Evolutionary conservation across 2,888 invertebrate genomes (phyloP), one percentile per base, ranked within the genome.

Genomic region (Philopedon plagiatum): DNA sequence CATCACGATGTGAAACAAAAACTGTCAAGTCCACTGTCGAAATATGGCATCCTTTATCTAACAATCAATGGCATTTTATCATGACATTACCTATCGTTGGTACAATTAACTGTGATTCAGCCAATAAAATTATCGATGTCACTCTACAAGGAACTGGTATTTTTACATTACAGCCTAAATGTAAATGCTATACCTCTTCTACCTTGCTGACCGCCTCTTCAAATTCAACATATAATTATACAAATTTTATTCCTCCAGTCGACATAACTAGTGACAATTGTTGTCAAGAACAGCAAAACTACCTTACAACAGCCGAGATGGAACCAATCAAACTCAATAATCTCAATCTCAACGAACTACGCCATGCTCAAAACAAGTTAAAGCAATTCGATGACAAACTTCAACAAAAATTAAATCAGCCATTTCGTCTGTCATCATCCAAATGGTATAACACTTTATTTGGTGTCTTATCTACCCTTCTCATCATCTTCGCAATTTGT

Each of bases 261-360:
- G 34, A 34, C 56, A 65, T 65, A 11, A 21, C 46, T 11, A 21
- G 13, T 41, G 56, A 70, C 32, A 23, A 54, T 19, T 64, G 63
- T 21, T 64, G 54, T 41, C 37, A 37, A 13, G 11, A 54, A 39
- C 34, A 51, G 32, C 63, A 51, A 63, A n/a, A n/a, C n/a, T n/a
- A n/a, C n/a, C 19, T 26, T 26, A 5, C 7, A 7, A 3, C 3
- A 26, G 26, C 26, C 26, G 46, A 72, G 15, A 67, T 60, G 56
- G 49, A 67, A 34, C 9, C 62, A 2, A 67, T 61, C 11, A 58
- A 67, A 41, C 32, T 74, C 5, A 23, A 49, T 29, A 62, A 74
- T 49, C 26, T 71, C 2, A 70, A 74, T 56, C 56, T 74, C n/a
- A 66, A 74, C 46, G 65, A 74, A 5, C 54, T 74, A 44, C 32